Base-by-base conservation (phyloP, 2,797 vertebrate species). In the Hafferia zeledoni region DNA sequence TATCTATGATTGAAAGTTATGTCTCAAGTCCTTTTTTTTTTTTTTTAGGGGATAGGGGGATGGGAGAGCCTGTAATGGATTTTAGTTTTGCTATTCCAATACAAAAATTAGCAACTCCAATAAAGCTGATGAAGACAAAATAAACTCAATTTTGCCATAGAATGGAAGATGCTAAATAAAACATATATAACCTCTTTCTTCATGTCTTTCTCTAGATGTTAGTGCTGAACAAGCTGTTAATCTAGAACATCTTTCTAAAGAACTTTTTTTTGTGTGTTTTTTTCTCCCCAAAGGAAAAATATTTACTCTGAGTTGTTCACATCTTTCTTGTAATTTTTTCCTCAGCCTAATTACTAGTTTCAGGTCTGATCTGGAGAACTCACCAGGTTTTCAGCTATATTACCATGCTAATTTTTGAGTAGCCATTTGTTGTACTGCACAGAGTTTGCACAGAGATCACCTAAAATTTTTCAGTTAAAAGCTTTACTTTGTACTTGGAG, bases 401-500 rank as follows among this genome's bases (percentile, higher is more conserved):
- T 39, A 80, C n/a, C 5, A 6, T 31, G 44, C 28, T 86, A 31
- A 22, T 61, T 94, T 93, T 68, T 44, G 5, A 91, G 35, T 55
- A 75, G 46, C 9, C 8, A 2, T 30, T 74, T 82, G 20, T 74
- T 82, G 23, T 52, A 55, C 33, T 16, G 14, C n/a, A 55, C 13
- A 77, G 41, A 41, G 11, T 55, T 52, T 93, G 53, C 68, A 37
- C 46, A 71, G 46, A 80, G 7, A 47, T 71, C 22, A 52, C 28
- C 4, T 24, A n/a, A 91, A 35, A 1, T 4, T 33, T 75, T 93
- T 85, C 4, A 5, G n/a, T 79, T 93, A 94, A 94, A 96, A 75
- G 70, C 67, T 93, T 95, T 91, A 56, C 28, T 92, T 69, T 87
- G 85, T 88, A 87, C 63, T 87, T 91, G 70, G 35, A 79, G 19